Conservation (phyloP, 2,113 vertebrate genomes). For the Xiphophorus hellerii region DNA sequence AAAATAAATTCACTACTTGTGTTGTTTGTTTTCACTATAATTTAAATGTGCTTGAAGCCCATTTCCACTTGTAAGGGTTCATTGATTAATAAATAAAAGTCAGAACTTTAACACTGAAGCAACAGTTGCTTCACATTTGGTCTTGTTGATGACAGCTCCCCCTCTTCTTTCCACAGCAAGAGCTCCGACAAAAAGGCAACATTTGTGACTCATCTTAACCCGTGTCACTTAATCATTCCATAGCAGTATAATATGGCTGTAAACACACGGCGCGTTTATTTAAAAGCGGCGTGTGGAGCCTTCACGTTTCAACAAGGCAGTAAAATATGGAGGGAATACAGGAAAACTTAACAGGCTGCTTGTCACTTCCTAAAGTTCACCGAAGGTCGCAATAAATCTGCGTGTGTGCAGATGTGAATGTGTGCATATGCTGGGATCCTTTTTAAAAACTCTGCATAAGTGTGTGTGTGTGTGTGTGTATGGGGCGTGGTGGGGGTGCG, state of each 20-base stretch:
- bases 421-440: not conserved
- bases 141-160: conserved; percentile 61
- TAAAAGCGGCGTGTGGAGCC: conserved; percentile 54
- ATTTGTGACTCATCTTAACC: conserved; percentile 83
- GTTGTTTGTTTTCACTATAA: not conserved
- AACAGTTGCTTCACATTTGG: conserved; percentile 72
- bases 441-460: not conserved
- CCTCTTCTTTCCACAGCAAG: conserved; percentile 55
- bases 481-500: conserved; percentile 12
- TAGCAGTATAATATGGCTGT: conserved; percentile 50
- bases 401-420: not conserved
- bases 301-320: conserved; percentile 65
- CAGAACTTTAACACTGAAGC: conserved; percentile 47
- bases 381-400: conserved; percentile 78
- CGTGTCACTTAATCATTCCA: conserved; percentile 82
- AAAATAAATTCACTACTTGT: not conserved
- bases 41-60: conserved; percentile 7
- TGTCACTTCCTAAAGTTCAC: conserved; percentile 74
- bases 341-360: conserved; percentile 65
- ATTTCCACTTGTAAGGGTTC: conserved; percentile 5
- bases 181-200: conserved; percentile 70
- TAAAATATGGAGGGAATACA: conserved; percentile 73
- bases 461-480: conserved; percentile 2
- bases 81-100: conserved; percentile 17
- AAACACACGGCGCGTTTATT: conserved; percentile 62